Base-by-base conservation (phyloP, 2,113 vertebrate species). In the Campylorhamphus procurvoides region DNA sequence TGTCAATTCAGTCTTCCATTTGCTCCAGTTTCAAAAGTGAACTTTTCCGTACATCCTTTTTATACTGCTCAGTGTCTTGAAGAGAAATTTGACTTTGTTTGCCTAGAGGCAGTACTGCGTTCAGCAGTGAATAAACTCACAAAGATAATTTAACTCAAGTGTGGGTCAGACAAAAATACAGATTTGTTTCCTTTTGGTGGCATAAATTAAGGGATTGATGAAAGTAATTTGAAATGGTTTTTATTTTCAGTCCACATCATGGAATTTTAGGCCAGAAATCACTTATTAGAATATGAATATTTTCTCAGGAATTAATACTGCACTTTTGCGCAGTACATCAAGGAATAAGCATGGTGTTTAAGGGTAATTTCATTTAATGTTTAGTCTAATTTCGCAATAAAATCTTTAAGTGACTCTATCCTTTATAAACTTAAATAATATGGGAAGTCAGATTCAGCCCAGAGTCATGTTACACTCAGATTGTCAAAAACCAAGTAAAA, bases 101-200 rank as follows among this genome's bases (percentile, higher is more conserved):
- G 84, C 90, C 96, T 97, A 76, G 87, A 93, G 90, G 86, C 94
- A 96, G 81, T 78, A 97, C 87, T 97, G 89, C 95, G 91, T 83
- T 93, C 85, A 90, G 95, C 94, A 97, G 95, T 85, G 88, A 95
- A 93, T 89, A 96, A 97, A 98, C 72, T 97, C 93, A 97, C 92
- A 96, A 96, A 67, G 91, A 81, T 97, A 93, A 97, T 97, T 97
- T 97, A 97, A 96, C 63, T 98, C 96, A 97, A 94, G 87, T 95
- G 77, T 97, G 98, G 98, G 98, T 98, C 98, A 98, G 98, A 98
- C 97, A 98, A 98, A 98, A 98, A 96, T 97, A 95, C 90, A 97
- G 92, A 97, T 98, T 98, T 98, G 98, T 98, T 98, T 98, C 98
- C 98, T 98, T 98, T 94, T 86, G 79, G 93, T 92, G 79, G n/a